phyloP scores from a whole-genome alignment of 1,140 invertebrate species.

The Trialeurodes vaporariorum region DNA sequence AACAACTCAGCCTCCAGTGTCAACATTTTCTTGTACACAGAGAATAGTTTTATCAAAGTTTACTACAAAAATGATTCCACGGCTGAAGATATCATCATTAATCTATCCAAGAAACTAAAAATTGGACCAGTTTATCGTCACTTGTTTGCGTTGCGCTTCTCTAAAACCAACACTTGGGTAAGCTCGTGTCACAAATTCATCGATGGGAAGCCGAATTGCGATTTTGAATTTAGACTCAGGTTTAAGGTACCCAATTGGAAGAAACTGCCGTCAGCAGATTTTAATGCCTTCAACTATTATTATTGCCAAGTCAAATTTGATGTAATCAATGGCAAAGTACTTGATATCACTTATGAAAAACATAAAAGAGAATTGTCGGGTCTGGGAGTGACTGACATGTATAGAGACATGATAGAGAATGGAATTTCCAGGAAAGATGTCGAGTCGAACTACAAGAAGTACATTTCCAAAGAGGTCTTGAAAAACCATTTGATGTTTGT shows the following conservation, averaged over 20 bases:
- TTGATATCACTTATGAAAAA: constrained; percentile 60
- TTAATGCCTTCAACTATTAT: constrained; percentile 66
- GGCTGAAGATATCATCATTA: constrained; percentile 57
- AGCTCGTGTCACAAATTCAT: constrained; percentile 42
- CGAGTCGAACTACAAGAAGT: constrained; percentile 63
- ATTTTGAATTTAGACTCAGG: constrained; percentile 61
- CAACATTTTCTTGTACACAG: not conserved
- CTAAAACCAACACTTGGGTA: constrained; percentile 48
- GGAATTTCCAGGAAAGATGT: constrained; percentile 47
- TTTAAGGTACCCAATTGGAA: constrained; percentile 54
- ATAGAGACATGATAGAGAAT: constrained; percentile 61
- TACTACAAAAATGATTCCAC: constrained; percentile 23
- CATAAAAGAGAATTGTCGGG: constrained; percentile 62
- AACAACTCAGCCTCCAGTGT: not conserved
- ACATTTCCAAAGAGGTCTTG: constrained; percentile 62
- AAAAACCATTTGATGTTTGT: constrained; percentile 60
- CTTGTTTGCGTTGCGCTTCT: constrained; percentile 56
- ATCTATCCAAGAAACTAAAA: constrained; percentile 50
- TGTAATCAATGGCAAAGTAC: constrained; percentile 62
- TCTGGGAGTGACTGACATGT: constrained; percentile 75
- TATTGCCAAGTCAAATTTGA: constrained; percentile 72
- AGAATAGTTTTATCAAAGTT: not conserved
- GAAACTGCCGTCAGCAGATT: constrained; percentile 52
- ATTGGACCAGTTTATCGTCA: constrained; percentile 63
- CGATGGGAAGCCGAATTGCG: constrained; percentile 38